These are phyloP conservation scores for Aleiodes testaceus DNA, from an alignment of 2,888 invertebrate genomes.

Conservation along the genomic window DNA sequence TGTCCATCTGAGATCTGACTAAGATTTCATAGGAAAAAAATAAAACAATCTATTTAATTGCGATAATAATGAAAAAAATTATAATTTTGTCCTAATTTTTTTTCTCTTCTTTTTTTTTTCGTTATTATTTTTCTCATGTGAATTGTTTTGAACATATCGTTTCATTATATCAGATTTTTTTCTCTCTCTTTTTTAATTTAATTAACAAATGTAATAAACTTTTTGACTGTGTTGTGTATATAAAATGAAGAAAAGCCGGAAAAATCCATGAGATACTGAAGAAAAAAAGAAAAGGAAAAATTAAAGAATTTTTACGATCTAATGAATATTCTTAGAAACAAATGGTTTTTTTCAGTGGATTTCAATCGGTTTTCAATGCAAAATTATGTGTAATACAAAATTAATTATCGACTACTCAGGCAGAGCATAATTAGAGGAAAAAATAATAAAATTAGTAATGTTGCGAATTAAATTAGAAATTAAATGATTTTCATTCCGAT, in stretches of 20 bases:
- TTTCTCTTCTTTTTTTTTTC: conserved; percentile 27
- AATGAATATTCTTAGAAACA: background rate
- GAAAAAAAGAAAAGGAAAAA: background rate
- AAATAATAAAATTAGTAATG: conserved; percentile 10
- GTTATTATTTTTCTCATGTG: conserved; percentile 24
- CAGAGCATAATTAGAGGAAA: background rate
- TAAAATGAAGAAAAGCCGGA: background rate
- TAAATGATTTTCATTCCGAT: background rate
- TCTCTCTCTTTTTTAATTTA: background rate
- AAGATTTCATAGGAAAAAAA: background rate
- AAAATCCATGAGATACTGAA: background rate
- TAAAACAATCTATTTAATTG: conserved; percentile 27
- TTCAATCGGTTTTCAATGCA: background rate
- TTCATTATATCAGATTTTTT: background rate
- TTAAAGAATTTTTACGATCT: background rate
- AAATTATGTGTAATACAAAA: background rate
- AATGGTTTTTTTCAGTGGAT: no score
- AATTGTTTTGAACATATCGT: conserved; percentile 1
- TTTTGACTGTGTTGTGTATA: conserved; percentile 15
- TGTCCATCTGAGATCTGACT: conserved; percentile 45
- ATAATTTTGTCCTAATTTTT: conserved; percentile 11
- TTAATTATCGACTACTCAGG: background rate
- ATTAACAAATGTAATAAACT: background rate
- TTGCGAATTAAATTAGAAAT: conserved; percentile 3
- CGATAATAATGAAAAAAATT: conserved; percentile 28